phyloP scores from a whole-genome alignment of 2,113 vertebrate species.

The Empidonax alnorum region DNA sequence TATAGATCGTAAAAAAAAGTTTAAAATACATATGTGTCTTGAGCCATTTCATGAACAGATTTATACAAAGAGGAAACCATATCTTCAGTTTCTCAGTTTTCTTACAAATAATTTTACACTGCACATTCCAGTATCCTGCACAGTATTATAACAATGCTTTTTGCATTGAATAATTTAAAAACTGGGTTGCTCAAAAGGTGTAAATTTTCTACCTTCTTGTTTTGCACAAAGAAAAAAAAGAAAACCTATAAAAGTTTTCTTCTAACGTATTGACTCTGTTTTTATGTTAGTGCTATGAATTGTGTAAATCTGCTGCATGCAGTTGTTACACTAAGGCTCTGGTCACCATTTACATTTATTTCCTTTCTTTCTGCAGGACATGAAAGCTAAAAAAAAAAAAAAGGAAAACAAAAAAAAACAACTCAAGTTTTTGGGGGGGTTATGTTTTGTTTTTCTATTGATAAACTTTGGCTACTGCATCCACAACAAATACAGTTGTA shows the following conservation, averaged over 20 bases:
- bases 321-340: constrained; percentile 71
- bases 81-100: constrained; percentile 54
- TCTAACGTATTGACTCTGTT: constrained; percentile 44
- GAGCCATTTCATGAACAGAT: constrained; percentile 12
- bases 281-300: constrained; percentile 62
- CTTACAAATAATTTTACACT: constrained; percentile 53
- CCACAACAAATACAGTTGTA: constrained; percentile 66
- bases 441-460: constrained; percentile 56
- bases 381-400: constrained; percentile 76
- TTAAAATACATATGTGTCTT: constrained; percentile 38
- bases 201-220: constrained; percentile 79
- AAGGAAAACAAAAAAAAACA: not conserved
- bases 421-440: constrained; percentile 27
- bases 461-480: constrained; percentile 71
- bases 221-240: constrained; percentile 77
- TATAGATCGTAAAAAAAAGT: constrained; percentile 32
- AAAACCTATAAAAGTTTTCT: constrained; percentile 56
- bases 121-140: constrained; percentile 59
- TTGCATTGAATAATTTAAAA: constrained; percentile 68
- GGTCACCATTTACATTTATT: constrained; percentile 68
- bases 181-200: constrained; percentile 74
- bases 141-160: constrained; percentile 52
- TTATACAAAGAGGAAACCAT: constrained; percentile 18
- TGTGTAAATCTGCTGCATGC: constrained; percentile 65
- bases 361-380: constrained; percentile 81